Evolutionary conservation across 2,113 vertebrate species (phyloP).

Genomic region (Gulo gulo): DNA sequence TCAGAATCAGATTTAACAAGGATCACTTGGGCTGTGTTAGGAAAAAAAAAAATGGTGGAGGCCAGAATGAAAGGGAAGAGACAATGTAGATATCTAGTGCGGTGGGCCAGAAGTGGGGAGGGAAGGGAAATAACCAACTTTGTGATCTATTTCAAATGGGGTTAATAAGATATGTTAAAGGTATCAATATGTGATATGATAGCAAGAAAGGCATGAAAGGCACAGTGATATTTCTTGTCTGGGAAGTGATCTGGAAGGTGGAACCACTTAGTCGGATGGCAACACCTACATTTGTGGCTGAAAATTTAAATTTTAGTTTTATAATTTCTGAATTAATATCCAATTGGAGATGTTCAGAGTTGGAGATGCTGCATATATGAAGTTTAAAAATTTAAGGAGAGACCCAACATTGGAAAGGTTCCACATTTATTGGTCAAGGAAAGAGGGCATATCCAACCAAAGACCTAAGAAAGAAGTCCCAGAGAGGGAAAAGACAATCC

Average conservation of each 20-base stretch:
- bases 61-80: background rate
- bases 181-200: background rate
- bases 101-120: too few relatives aligned
- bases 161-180: background rate
- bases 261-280: background rate
- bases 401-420: background rate
- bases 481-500: background rate
- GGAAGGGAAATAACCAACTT: too few relatives aligned
- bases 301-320: background rate
- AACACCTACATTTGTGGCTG: background rate
- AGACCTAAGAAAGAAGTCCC: background rate
- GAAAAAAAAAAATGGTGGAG: background rate
- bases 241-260: background rate
- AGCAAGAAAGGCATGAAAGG: background rate
- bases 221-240: background rate
- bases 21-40: background rate
- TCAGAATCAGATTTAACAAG: background rate
- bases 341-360: background rate
- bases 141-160: background rate
- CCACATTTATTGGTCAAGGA: background rate
- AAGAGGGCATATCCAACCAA: background rate
- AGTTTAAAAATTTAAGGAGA: background rate
- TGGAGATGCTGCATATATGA: background rate
- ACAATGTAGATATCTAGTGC: fast-evolving
- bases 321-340: background rate